Percentiles rank a stretch among this genome's conserved stretches.
phyloP scores from a whole-genome alignment of 2,113 vertebrate genomes.

The Lasiurus borealis region DNA sequence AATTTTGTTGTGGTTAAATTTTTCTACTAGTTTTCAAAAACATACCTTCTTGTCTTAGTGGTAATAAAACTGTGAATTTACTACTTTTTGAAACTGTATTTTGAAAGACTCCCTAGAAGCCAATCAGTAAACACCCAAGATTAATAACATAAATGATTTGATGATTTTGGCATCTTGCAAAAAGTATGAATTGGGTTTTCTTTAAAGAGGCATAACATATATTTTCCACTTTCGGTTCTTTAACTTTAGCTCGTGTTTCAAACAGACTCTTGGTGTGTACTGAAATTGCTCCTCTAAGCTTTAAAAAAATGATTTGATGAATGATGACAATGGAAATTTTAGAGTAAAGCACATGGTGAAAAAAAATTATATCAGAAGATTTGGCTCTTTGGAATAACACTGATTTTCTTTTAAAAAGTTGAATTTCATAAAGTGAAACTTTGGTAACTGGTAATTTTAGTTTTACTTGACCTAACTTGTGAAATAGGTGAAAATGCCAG shows the following conservation, averaged over 20 bases:
- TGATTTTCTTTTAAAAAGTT: not conserved
- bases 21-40: constrained; percentile 50
- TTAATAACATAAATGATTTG: constrained; percentile 40
- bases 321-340: constrained; percentile 56
- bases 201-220: not conserved
- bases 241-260: constrained; percentile 45
- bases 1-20: constrained; percentile 25
- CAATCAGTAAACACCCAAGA: constrained; percentile 49
- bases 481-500: not conserved
- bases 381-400: not conserved
- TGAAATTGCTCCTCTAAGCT: constrained; percentile 48
- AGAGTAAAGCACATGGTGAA: not conserved
- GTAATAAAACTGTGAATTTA: constrained; percentile 68
- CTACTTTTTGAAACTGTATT: constrained; percentile 45
- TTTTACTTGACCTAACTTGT: not conserved
- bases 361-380: not conserved
- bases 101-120: constrained; percentile 60
- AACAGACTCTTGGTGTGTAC: constrained; percentile 43
- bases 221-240: constrained; percentile 40
- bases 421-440: constrained; percentile 23
- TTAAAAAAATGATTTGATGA: constrained; percentile 64
- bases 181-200: constrained; percentile 27
- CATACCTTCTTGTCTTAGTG: constrained; percentile 40
- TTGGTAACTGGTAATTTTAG: not conserved
- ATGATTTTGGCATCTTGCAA: constrained; percentile 48